phyloP scores from a whole-genome alignment of 2,113 vertebrate genomes.

The Hippocampus guttulatus region DNA sequence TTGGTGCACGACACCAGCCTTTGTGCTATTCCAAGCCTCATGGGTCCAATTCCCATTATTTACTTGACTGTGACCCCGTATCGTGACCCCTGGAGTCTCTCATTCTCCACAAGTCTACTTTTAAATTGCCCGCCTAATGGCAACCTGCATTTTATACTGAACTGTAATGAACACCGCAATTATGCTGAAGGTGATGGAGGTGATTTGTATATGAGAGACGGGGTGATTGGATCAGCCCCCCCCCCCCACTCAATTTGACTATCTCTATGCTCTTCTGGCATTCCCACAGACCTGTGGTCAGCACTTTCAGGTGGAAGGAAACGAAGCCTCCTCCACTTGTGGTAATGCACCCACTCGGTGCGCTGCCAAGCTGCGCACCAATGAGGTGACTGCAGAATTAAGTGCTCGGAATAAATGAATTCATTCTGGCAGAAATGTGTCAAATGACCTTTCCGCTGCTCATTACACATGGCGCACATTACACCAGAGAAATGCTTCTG shows the following conservation, averaged over 20 bases:
- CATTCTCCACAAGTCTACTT: slow-evolving; percentile 60
- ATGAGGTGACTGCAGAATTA: slow-evolving; percentile 68
- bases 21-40: slow-evolving; percentile 57
- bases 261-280: slow-evolving; percentile 51
- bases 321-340: slow-evolving; percentile 57
- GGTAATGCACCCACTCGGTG: slow-evolving; percentile 61
- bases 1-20: slow-evolving; percentile 52
- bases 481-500: slow-evolving; percentile 61
- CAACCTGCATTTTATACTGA: slow-evolving; percentile 63
- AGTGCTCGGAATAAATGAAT: slow-evolving; percentile 75
- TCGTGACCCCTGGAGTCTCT: slow-evolving; percentile 61
- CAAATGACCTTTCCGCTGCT: slow-evolving; percentile 75
- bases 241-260: slow-evolving; percentile 64
- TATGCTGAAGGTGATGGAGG: slow-evolving; percentile 66
- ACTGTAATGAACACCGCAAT: slow-evolving; percentile 69
- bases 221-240: slow-evolving; percentile 64
- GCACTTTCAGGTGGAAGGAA: slow-evolving; percentile 50
- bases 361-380: slow-evolving; percentile 41
- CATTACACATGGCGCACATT: slow-evolving; percentile 67
- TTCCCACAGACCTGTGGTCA: slow-evolving; percentile 62
- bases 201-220: slow-evolving; percentile 66
- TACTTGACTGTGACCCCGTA: slow-evolving; percentile 70
- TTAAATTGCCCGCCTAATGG: slow-evolving; percentile 65
- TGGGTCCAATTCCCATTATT: slow-evolving; percentile 71
- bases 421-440: slow-evolving; percentile 73